phyloP scores from a whole-genome alignment of 2,888 invertebrate species.

The Synanthedon myopaeformis region DNA sequence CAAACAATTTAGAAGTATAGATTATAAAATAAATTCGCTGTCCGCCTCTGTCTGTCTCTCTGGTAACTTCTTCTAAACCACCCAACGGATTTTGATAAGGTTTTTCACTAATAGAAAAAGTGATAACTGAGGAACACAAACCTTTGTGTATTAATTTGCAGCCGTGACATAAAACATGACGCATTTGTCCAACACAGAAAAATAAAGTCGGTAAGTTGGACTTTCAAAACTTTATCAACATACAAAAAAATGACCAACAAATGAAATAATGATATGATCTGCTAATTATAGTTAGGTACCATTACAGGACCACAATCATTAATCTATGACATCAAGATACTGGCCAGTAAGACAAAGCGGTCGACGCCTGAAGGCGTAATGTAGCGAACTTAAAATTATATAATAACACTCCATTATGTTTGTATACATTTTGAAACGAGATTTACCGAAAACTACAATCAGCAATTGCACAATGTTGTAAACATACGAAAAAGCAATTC shows the following conservation, averaged over 20 bases:
- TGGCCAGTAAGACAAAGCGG: background rate
- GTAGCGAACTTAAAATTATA: background rate
- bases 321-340: background rate
- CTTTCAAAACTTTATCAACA: too few relatives aligned
- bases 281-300: background rate
- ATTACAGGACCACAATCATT: background rate
- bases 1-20: too few relatives aligned
- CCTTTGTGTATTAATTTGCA: too few relatives aligned
- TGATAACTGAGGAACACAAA: too few relatives aligned
- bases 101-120: too few relatives aligned
- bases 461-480: constrained; percentile 9
- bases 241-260: background rate
- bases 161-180: too few relatives aligned
- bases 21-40: too few relatives aligned
- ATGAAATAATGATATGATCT: background rate
- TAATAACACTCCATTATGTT: background rate
- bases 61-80: too few relatives aligned
- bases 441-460: constrained; percentile 6
- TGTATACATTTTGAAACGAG: constrained; percentile 4
- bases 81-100: too few relatives aligned
- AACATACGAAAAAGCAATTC: constrained; percentile 1
- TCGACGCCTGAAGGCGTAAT: background rate
- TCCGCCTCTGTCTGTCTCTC: too few relatives aligned
- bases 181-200: too few relatives aligned
- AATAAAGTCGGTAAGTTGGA: too few relatives aligned